Base-by-base conservation (phyloP, 2,797 vertebrate species). In the Melanogrammus aeglefinus region DNA sequence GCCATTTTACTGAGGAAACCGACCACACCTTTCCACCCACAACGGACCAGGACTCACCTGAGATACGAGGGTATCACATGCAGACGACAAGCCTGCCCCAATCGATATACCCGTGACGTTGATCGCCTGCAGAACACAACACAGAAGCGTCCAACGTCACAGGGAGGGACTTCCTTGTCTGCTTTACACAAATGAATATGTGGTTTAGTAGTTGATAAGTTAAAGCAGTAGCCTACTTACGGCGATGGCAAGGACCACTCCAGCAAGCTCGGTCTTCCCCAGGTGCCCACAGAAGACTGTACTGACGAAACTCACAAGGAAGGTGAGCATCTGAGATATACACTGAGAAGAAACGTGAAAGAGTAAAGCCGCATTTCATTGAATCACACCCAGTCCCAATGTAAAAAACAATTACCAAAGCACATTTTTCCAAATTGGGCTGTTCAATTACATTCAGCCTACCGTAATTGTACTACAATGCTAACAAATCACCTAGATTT, bases 201-300 rank as follows among this genome's bases (percentile, higher is more conserved):
- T 51, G 41, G 6, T 47, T 27, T 51, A 7, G 16, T 21, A 21
- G 41, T 12, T 14, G 10, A 12, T 44, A 12, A 14, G 9, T 44
- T 3, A 12, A 44, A 14, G 41, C 13, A 44, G 6, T 44, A 29
- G 4, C 7, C 80, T 81, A 91, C 90, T 0, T 93, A 97, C 96
- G 0, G 95, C 91, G 44, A 91, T 90, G 0, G 96, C 96, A 41
- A 97, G 90, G 0, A 91, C 87, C 4, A 96, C 96, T 0, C 93
- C 94, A 1, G 95, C 96, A 82, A 97, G 91, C 82, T 96, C 94
- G 0, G 84, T 89, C 81, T 86, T 95, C 33, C 96, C 96, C 88
- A 97, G 87, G 78, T 96, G 96, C 2, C 96, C 96, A 77, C 96
- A 96, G 92, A 97, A 97, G 76, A 97, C 83, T 66, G 94, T 94